Evolutionary conservation across 2,113 vertebrate species (phyloP).

Genomic region (Prunella fulvescens): DNA sequence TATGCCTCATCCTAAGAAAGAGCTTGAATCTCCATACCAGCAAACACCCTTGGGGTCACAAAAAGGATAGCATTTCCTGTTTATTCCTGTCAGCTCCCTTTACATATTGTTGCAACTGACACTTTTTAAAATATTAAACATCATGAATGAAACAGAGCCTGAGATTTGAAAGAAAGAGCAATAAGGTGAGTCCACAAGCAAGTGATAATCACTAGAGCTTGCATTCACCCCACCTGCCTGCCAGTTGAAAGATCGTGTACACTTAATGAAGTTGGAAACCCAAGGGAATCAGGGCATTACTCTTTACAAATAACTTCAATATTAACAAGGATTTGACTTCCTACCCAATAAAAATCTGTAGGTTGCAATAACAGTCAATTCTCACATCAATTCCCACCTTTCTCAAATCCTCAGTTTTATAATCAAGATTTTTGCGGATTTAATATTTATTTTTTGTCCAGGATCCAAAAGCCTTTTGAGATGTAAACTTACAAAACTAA

Average conservation of each 20-base stretch:
- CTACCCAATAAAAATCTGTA: neutral
- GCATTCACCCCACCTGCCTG: neutral
- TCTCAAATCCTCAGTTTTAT: neutral
- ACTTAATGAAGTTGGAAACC: neutral
- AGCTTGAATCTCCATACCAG: neutral
- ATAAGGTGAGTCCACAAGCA: neutral
- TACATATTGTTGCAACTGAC: neutral
- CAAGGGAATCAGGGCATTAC: neutral
- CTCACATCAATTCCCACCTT: neutral
- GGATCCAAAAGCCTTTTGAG: neutral
- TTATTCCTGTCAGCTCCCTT: neutral
- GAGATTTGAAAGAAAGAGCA: slow-evolving; percentile 28
- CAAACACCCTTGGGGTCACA: neutral
- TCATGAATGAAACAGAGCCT: slow-evolving; percentile 31
- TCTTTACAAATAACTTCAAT: slow-evolving; percentile 25
- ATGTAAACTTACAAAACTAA: neutral
- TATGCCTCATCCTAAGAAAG: neutral
- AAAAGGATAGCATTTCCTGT: neutral
- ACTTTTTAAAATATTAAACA: slow-evolving; percentile 60
- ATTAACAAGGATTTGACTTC: slow-evolving; percentile 8
- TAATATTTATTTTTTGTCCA: neutral
- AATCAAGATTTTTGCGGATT: neutral
- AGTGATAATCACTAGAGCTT: neutral
- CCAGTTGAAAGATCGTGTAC: slow-evolving; percentile 6
- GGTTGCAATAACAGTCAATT: neutral